These are phyloP conservation scores for Kryptopterus vitreolus DNA, from an alignment of 2,797 vertebrate species.

Conservation along the genomic window DNA sequence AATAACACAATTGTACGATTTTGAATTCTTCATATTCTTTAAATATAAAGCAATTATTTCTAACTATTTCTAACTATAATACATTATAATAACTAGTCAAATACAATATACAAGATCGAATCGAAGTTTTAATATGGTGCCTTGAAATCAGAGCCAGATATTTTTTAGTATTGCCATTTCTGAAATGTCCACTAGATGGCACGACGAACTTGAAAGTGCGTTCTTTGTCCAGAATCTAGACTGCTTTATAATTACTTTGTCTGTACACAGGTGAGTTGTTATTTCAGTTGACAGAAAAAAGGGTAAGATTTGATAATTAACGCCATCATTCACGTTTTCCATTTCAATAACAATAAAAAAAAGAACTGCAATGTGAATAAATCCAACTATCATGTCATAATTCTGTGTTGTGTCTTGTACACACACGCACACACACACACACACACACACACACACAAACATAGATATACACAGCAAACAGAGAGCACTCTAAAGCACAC, in stretches of 20 bases:
- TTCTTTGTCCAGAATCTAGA: background rate
- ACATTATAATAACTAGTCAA: background rate
- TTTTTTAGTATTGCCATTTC: background rate
- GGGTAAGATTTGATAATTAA: background rate
- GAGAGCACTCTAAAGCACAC: slow-evolving; percentile 60
- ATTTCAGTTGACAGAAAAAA: slow-evolving; percentile 3
- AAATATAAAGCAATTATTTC: background rate
- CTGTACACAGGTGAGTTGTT: slow-evolving; percentile 3
- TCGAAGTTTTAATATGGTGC: background rate
- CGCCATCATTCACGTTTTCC: background rate
- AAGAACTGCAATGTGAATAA: background rate
- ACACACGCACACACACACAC: slow-evolving; percentile 23
- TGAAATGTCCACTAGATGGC: slow-evolving; percentile 33
- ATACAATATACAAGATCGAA: background rate
- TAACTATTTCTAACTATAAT: background rate
- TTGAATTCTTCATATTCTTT: background rate
- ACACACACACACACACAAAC: slow-evolving; percentile 29
- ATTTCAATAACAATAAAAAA: background rate
- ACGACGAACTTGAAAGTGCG: slow-evolving; percentile 1
- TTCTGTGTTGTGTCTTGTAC: slow-evolving; percentile 8
- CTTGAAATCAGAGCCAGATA: background rate
- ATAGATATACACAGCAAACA: slow-evolving; percentile 51
- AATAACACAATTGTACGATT: background rate
- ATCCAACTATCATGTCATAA: background rate
- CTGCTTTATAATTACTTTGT: background rate